phyloP scores from a whole-genome alignment of 2,888 invertebrate species.

The Cephalotes varians region DNA sequence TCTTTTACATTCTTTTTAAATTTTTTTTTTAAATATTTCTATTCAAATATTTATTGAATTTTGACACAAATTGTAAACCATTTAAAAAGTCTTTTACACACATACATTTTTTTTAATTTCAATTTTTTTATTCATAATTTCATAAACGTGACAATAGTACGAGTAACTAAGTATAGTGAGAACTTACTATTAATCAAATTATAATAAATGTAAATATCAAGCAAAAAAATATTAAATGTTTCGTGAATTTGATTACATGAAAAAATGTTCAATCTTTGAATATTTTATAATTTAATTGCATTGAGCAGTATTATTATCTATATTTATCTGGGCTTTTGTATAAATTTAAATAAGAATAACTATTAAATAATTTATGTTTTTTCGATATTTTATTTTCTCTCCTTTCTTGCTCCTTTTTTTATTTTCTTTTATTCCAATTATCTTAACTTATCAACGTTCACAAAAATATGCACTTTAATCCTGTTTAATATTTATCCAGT shows the following conservation, averaged over 20 bases:
- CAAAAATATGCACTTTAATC: background rate
- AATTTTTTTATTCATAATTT: background rate
- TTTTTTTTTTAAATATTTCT: background rate
- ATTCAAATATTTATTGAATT: background rate
- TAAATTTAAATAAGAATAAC: background rate
- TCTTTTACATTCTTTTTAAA: background rate
- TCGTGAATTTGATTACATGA: background rate
- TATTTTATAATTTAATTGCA: background rate
- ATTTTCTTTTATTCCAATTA: background rate
- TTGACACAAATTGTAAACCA: background rate
- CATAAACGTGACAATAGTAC: background rate
- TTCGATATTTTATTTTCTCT: background rate
- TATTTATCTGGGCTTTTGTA: background rate
- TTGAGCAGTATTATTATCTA: background rate
- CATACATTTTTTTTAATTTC: background rate
- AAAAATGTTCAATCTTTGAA: background rate
- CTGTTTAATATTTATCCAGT: conserved; percentile 2
- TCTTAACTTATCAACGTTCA: background rate
- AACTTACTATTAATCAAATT: background rate
- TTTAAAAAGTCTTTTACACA: background rate
- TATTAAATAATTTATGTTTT: background rate
- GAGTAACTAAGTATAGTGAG: background rate
- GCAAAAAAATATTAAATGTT: background rate
- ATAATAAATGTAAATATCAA: background rate
- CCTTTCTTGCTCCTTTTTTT: background rate